phyloP scores from a whole-genome alignment of 2,113 vertebrate species.

The Scartelaos histophorus region DNA sequence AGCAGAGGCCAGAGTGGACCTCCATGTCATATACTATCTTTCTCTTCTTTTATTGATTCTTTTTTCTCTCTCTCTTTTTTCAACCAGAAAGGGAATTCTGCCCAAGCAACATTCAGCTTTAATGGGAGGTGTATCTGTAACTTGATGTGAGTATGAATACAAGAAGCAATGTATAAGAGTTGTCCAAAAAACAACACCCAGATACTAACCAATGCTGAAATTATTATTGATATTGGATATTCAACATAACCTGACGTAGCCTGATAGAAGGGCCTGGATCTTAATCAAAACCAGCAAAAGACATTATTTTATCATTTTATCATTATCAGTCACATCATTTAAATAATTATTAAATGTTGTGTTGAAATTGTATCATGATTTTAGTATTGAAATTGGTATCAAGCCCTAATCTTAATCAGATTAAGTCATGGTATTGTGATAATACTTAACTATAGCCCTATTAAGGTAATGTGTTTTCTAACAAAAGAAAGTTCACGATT shows the following conservation, averaged over 20 bases:
- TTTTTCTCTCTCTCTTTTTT: not conserved
- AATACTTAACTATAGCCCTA: no score
- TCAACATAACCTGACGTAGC: not conserved
- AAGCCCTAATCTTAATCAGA: no score
- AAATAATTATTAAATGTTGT: no score
- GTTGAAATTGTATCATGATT: not conserved
- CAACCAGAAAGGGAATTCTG: not conserved
- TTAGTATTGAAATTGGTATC: not conserved
- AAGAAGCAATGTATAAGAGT: not conserved
- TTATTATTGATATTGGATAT: no score
- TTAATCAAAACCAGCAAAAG: not conserved
- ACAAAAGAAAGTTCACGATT: not conserved
- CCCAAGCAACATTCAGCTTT: not conserved
- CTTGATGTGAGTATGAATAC: not conserved
- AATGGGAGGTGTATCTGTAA: not conserved
- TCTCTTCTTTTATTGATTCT: slow-evolving; percentile 11
- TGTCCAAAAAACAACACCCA: not conserved
- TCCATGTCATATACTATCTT: slow-evolving; percentile 24
- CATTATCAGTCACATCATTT: no score
- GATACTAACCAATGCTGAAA: not conserved
- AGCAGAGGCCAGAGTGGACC: slow-evolving; percentile 24
- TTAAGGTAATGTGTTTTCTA: no score
- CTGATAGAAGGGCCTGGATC: not conserved
- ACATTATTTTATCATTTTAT: no score
- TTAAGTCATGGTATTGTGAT: no score